Evolutionary conservation across 2,888 invertebrate genomes (phyloP).

Genomic region (Tetragonisca angustula): DNA sequence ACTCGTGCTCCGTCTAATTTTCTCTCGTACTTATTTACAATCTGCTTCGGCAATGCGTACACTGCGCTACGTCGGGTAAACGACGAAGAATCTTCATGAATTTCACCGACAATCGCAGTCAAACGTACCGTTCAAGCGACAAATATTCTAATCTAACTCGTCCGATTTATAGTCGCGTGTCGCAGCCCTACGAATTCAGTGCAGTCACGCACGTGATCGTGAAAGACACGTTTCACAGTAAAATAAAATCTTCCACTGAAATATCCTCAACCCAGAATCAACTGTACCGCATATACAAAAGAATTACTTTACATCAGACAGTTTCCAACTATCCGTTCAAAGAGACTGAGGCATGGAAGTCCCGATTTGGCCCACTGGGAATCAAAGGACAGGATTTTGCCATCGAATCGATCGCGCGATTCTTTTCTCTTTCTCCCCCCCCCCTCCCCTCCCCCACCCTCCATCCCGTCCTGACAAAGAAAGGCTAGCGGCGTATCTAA

Average conservation of each 20-base stretch:
- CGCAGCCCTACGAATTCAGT: too few species aligned
- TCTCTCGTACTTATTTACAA: background rate
- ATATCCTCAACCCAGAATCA: background rate
- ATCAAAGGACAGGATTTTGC: background rate
- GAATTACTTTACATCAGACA: background rate
- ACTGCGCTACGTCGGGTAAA: too few species aligned
- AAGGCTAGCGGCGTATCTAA: background rate
- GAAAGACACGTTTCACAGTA: too few species aligned
- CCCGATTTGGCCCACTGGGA: too few species aligned
- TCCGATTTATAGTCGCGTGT: too few species aligned
- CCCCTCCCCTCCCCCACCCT: constrained; percentile 11
- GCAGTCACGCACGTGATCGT: too few species aligned
- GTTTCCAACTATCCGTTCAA: background rate
- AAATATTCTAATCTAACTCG: too few species aligned
- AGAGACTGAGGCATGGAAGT: background rate
- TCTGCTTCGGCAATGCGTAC: too few species aligned
- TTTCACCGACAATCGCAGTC: too few species aligned
- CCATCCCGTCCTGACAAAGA: background rate
- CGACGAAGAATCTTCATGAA: too few species aligned
- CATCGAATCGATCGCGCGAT: constrained; percentile 39
- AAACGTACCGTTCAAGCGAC: too few species aligned
- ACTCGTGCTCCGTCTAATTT: background rate
- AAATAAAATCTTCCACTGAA: background rate
- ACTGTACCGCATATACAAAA: background rate
- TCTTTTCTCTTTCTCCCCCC: constrained; percentile 26